phyloP scores from a whole-genome alignment of 1,140 invertebrate genomes.

The Ruditapes philippinarum region DNA sequence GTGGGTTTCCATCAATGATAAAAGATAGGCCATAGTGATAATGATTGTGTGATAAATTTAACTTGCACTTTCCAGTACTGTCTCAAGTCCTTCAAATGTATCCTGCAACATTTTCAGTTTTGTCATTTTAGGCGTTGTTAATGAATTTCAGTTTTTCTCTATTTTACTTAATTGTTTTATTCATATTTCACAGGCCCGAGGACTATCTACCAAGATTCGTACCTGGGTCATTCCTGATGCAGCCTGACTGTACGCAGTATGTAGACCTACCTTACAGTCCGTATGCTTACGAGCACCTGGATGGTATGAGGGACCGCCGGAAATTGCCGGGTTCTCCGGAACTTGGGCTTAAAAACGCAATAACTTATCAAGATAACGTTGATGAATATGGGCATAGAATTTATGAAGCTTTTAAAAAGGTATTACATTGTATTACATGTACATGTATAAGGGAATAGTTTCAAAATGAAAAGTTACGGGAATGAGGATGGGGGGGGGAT shows the following conservation, averaged over 20 bases:
- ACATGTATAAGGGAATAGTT: no score
- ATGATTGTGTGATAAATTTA: no score
- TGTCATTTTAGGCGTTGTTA: no score
- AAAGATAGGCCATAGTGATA: no score
- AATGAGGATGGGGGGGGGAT: no score
- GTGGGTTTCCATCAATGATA: no score
- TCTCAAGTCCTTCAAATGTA: no score
- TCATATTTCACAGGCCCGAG: slow-evolving; percentile 83
- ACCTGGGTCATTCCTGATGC: slow-evolving; percentile 22
- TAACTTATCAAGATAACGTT: slow-evolving; percentile 89
- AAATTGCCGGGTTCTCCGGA: slow-evolving; percentile 90
- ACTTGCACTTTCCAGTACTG: no score
- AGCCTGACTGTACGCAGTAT: slow-evolving; percentile 91
- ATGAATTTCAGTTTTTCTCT: no score
- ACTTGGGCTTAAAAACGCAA: slow-evolving; percentile 89
- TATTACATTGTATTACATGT: slow-evolving; percentile 59
- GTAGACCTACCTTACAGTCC: slow-evolving; percentile 92
- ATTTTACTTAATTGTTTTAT: no score
- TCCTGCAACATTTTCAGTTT: no score
- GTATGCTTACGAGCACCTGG: slow-evolving; percentile 93
- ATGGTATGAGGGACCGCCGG: slow-evolving; percentile 89
- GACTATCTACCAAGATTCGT: slow-evolving; percentile 57
- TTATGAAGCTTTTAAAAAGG: slow-evolving; percentile 89
- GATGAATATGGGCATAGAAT: slow-evolving; percentile 91
- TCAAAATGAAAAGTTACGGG: no score